Evolutionary conservation across 2,113 vertebrate species (phyloP).

Genomic region (Hemiprocne comata): DNA sequence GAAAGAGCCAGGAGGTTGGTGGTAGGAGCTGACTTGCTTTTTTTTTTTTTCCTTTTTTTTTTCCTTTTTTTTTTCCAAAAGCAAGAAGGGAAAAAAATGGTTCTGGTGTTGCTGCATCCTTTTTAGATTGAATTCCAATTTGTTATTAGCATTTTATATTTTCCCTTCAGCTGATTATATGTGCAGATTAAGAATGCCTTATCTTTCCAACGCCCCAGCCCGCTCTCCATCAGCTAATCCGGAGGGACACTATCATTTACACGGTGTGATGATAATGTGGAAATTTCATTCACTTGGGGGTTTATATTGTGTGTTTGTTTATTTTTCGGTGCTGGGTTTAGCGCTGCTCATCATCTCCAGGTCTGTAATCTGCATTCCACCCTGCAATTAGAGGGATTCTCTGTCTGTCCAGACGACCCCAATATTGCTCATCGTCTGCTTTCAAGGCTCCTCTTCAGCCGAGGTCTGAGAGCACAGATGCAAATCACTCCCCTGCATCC

Average conservation of each 20-base stretch:
- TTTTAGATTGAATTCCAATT: conserved; percentile 15
- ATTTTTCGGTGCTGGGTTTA: not conserved
- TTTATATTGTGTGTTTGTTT: not conserved
- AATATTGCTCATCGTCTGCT: fast-evolving
- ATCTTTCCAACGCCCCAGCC: not conserved
- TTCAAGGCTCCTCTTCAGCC: not conserved
- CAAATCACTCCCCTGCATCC: conserved; percentile 11
- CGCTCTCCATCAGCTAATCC: not conserved
- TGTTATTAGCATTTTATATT: conserved; percentile 30
- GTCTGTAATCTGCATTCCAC: not conserved
- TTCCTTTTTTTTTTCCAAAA: not conserved
- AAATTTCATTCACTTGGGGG: conserved; percentile 9
- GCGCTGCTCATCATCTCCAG: not conserved
- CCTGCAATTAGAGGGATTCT: not conserved
- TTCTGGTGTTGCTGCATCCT: not conserved
- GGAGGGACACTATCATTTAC: conserved; percentile 32
- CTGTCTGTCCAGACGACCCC: not conserved
- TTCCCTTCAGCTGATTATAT: not conserved
- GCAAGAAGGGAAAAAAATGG: not conserved
- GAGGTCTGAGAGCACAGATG: not conserved
- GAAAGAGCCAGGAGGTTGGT: not conserved
- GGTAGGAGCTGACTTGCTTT: fast-evolving
- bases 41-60: not conserved
- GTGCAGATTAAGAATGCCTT: conserved; percentile 23
- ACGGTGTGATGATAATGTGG: not conserved